Base-by-base conservation (phyloP, 2,797 vertebrate genomes). In the Lates japonicus region DNA sequence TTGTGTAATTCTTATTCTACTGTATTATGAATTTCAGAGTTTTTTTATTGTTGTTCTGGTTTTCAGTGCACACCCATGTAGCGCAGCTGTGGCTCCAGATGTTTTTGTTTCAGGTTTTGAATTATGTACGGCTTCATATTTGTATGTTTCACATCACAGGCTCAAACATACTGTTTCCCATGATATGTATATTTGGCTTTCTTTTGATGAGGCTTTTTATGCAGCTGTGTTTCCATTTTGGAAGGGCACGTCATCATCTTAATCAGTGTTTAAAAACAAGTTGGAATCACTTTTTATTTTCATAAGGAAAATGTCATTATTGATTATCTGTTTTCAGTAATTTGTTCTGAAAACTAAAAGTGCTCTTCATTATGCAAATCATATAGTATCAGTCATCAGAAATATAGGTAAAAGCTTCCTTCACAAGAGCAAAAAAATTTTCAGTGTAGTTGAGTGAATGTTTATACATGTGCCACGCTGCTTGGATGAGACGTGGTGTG, bases 41-140 rank as follows among this genome's bases (percentile, higher is more conserved):
- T 76, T 52, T 66, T 74, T 85, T 73, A 71, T 80, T 83, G 70
- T 79, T 7, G 2, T 76, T 61, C 37, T 66, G 61, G 11, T 81
- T 81, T 76, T 61, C 33, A 70, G 41, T 51, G 57, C 70, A 78
- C 59, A 68, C 76, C 78, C 62, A 75, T 74, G 67, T 65, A 42
- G 59, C 72, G 76, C 78, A 74, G 72, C 81, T 86, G 76, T 22
- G 22, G 62, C 70, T 52, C 71, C 86, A 87, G 84, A 90, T 91
- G 78, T 87, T 91, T 89, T 87, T 70, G 55, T 80, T 85, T 79
- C 68, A 81, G 63, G 71, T 83, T 90, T 84, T 89, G 63, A 87
- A 86, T 88, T 75, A 78, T 84, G 63, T 55, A 72, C 62, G 59
- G 64, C 77, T 77, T 78, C 60, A 69, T 84, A 78, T 84, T 74